A percentile compares a stretch with the other conserved stretches of the same genome.
These are phyloP conservation scores for Platerodrilus igneus DNA, from an alignment of 2,888 invertebrate genomes.

Conservation along the genomic window DNA sequence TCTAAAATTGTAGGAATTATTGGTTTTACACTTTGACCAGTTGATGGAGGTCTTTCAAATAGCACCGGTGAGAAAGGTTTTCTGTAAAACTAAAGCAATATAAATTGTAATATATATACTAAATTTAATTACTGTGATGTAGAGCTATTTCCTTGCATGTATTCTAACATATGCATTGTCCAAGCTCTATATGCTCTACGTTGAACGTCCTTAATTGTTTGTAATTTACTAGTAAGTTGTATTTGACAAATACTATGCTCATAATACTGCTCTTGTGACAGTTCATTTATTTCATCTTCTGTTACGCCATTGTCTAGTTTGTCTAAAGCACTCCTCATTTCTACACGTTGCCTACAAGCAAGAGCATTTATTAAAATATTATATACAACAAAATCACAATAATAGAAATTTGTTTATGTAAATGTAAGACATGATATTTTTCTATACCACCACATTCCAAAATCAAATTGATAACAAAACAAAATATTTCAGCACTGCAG, in stretches of 20 bases:
- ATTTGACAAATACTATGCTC: constrained; percentile 80
- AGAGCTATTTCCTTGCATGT: constrained; percentile 58
- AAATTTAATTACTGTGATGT: constrained; percentile 49
- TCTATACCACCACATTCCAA: too few relatives aligned
- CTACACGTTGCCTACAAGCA: constrained; percentile 67
- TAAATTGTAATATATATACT: constrained; percentile 2
- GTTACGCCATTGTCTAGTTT: constrained; percentile 72
- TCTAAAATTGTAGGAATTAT: too few relatives aligned
- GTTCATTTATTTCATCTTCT: constrained; percentile 78
- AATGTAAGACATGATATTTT: too few relatives aligned
- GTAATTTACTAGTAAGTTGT: constrained; percentile 80
- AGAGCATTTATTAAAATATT: constrained; percentile 8
- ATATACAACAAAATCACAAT: neutral
- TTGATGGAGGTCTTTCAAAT: too few relatives aligned
- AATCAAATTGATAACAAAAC: neutral
- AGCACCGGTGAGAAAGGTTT: too few relatives aligned
- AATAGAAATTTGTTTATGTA: too few relatives aligned
- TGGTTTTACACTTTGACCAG: too few relatives aligned
- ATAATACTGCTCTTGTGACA: constrained; percentile 77
- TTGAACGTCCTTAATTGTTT: constrained; percentile 79
- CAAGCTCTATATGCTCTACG: constrained; percentile 82
- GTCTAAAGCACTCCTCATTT: constrained; percentile 83
- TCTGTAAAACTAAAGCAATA: constrained; percentile 31
- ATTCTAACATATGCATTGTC: constrained; percentile 77
- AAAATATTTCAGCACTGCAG: constrained; percentile 4